A percentile compares a stretch with the other conserved stretches of the same genome.
Conservation (phyloP, 2,888 invertebrate genomes). For the Parochlus steinenii region DNA sequence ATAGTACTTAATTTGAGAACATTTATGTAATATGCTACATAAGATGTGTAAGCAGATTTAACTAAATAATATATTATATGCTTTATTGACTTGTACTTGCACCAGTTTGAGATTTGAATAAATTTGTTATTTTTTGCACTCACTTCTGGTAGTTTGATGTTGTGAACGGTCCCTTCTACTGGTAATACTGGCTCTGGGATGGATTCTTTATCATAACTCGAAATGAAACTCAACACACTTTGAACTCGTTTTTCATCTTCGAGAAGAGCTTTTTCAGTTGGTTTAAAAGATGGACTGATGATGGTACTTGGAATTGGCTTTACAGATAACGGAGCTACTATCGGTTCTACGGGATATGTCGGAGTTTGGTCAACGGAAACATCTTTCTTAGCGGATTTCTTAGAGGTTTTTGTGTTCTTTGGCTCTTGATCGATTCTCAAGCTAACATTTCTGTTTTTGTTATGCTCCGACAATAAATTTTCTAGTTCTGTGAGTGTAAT, state of each 20-base stretch:
- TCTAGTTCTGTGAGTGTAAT: conserved; percentile 29
- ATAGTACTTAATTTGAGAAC: too few relatives aligned
- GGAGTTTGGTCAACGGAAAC: too few relatives aligned
- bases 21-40: too few relatives aligned
- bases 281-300: too few relatives aligned
- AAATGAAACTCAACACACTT: conserved; percentile 14
- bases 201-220: conserved; percentile 5
- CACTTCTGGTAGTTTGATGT: conserved; percentile 10
- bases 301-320: neutral
- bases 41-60: too few relatives aligned
- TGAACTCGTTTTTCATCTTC: conserved; percentile 14
- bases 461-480: conserved; percentile 25
- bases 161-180: too few relatives aligned
- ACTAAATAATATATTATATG: too few relatives aligned
- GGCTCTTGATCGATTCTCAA: conserved; percentile 19
- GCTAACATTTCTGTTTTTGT: conserved; percentile 23
- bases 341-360: neutral
- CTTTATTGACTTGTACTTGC: too few relatives aligned
- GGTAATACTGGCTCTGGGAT: neutral
- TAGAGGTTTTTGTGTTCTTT: conserved; percentile 13
- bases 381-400: conserved; percentile 17
- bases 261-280: too few relatives aligned
- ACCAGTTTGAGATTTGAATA: neutral
- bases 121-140: conserved; percentile 1
- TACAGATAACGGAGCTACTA: too few relatives aligned